Percentiles rank a stretch among this genome's conserved stretches.
Evolutionary conservation across 1,140 invertebrate genomes (phyloP).

Genomic region (Dinothrombium tinctorium): DNA sequence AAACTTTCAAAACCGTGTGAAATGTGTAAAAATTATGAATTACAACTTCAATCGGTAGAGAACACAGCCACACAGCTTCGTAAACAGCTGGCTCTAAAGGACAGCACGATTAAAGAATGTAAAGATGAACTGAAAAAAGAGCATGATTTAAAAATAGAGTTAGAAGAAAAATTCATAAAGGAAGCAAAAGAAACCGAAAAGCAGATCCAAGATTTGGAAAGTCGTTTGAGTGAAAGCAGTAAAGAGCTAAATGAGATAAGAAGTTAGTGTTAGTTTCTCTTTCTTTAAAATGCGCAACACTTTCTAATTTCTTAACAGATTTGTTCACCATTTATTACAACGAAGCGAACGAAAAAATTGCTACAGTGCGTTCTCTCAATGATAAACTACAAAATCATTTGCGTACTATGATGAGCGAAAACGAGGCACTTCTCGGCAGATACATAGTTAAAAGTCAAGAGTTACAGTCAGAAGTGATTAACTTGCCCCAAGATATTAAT

Average conservation of each 20-base stretch:
- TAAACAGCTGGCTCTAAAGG: conserved; percentile 22
- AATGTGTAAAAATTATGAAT: conserved; percentile 30
- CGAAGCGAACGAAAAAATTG: conserved; percentile 6
- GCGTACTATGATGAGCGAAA: conserved; percentile 48
- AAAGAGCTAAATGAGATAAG: conserved; percentile 4
- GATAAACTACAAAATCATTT: conserved; percentile 8
- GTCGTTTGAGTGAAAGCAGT: not conserved
- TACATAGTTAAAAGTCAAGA: conserved; percentile 57
- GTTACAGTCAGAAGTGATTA: conserved; percentile 72
- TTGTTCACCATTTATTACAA: conserved; percentile 4
- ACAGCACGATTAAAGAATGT: conserved; percentile 19
- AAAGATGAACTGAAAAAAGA: conserved; percentile 25
- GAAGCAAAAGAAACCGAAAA: conserved; percentile 49
- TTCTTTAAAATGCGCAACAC: not conserved
- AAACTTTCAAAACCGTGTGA: conserved; percentile 19
- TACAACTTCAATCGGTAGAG: conserved; percentile 26
- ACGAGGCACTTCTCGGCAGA: conserved; percentile 63
- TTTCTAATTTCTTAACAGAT: not conserved
- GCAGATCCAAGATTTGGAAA: conserved; percentile 29
- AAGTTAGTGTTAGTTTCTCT: not conserved
- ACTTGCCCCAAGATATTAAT: conserved; percentile 69
- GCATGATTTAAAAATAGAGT: conserved; percentile 33
- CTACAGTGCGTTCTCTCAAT: conserved; percentile 6
- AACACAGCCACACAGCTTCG: conserved; percentile 22
- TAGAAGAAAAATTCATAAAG: conserved; percentile 62